phyloP scores from a whole-genome alignment of 2,797 vertebrate species.

The Botia almorhae region DNA sequence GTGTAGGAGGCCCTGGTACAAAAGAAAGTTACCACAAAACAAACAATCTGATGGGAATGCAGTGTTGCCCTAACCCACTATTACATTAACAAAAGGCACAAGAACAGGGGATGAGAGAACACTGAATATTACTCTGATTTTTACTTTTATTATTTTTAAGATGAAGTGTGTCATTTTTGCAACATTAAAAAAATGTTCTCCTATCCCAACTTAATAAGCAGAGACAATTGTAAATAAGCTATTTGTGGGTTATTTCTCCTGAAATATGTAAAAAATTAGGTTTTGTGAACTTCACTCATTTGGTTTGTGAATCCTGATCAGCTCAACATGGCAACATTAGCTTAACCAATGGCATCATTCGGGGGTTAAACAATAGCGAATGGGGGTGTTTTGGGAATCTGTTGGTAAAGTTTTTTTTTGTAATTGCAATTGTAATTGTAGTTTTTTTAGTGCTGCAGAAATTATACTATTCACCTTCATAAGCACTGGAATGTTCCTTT shows the following conservation, averaged over 20 bases:
- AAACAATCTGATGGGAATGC: conserved; percentile 67
- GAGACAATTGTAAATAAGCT: neutral
- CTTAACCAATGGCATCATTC: neutral
- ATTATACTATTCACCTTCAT: neutral
- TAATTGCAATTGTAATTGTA: neutral
- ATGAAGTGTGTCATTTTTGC: neutral
- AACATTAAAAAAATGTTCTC: neutral
- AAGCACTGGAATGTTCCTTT: neutral
- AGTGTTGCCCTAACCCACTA: conserved; percentile 45
- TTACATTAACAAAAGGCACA: conserved; percentile 28
- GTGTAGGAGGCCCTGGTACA: conserved; percentile 70
- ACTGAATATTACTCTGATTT: neutral
- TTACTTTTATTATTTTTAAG: neutral
- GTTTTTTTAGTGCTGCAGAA: neutral
- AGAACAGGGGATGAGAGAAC: neutral
- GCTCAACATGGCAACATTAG: neutral
- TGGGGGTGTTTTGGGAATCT: neutral
- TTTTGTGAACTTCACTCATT: neutral
- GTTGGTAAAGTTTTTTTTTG: neutral
- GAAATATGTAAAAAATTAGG: too few relatives aligned
- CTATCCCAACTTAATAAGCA: neutral
- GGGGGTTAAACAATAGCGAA: neutral
- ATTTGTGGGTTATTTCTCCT: too few relatives aligned
- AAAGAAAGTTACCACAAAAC: conserved; percentile 67
- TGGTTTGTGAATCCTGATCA: neutral